Evolutionary conservation across 2,113 vertebrate genomes (phyloP).

Genomic region (Phrynosoma platyrhinos): DNA sequence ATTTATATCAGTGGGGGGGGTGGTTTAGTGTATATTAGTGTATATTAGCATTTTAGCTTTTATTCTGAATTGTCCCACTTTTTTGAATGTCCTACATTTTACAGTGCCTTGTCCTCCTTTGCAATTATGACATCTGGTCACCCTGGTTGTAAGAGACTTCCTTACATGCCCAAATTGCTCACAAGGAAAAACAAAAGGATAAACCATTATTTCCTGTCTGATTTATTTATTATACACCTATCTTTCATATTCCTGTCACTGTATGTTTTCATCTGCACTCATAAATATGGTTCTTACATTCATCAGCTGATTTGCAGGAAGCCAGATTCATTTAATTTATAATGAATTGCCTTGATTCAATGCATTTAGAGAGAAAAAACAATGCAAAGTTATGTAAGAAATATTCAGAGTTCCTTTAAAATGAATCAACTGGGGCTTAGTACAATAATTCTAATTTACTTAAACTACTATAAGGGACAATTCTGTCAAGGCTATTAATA

Average conservation of each 20-base stretch:
- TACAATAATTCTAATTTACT: conserved; percentile 70
- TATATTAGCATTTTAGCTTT: too few species aligned
- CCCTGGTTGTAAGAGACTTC: too few species aligned
- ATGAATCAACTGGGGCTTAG: conserved; percentile 55
- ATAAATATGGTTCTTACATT: conserved; percentile 23
- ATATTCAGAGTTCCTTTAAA: conserved; percentile 46
- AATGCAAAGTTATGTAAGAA: conserved; percentile 16
- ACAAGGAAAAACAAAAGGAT: neutral
- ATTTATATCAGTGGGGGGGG: too few species aligned
- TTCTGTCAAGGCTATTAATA: conserved; percentile 75
- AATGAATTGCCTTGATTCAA: conserved; percentile 29
- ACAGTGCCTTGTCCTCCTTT: too few species aligned
- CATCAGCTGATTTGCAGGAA: conserved; percentile 35
- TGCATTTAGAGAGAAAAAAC: conserved; percentile 16
- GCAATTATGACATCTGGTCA: too few species aligned
- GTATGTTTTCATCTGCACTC: conserved; percentile 2
- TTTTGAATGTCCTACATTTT: too few species aligned
- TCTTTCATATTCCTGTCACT: neutral
- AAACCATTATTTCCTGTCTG: neutral
- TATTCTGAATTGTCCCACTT: too few species aligned
- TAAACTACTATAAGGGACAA: conserved; percentile 70
- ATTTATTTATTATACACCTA: neutral
- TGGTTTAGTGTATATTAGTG: too few species aligned
- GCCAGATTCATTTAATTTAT: conserved; percentile 41
- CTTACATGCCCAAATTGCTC: neutral